Conservation (phyloP, 2,888 invertebrate genomes). For the Criorhina ranunculi region DNA sequence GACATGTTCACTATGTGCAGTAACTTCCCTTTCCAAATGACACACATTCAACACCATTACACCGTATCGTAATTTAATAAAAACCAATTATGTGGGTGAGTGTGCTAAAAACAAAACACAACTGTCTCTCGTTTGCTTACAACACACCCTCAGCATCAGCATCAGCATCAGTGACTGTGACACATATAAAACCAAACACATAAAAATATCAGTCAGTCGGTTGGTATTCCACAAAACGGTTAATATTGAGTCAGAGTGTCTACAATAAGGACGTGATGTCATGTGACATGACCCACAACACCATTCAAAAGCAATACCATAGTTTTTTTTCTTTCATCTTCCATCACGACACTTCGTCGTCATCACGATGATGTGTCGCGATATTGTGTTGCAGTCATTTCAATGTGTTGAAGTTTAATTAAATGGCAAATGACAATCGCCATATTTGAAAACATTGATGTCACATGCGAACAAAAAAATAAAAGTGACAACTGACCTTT, state of each 20-base stretch:
- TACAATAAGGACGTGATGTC: conserved; percentile 72
- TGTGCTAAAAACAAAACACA: not conserved
- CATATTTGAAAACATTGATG: conserved; percentile 29
- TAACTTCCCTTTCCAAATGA: not conserved
- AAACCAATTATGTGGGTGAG: not conserved
- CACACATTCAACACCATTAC: not conserved
- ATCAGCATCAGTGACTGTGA: conserved; percentile 31
- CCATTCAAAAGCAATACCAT: conserved; percentile 58
- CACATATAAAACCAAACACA: conserved; percentile 42
- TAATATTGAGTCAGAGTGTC: conserved; percentile 53
- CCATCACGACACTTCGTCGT: no score
- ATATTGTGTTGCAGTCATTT: no score
- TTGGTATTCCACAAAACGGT: conserved; percentile 42
- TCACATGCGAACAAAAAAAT: conserved; percentile 35
- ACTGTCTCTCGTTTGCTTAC: conserved; percentile 16
- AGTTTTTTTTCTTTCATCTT: conserved; percentile 32
- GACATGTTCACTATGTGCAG: no score
- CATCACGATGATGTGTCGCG: conserved; percentile 45
- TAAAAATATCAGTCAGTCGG: conserved; percentile 32
- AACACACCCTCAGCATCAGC: conserved; percentile 4
- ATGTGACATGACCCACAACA: conserved; percentile 69
- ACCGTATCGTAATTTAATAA: conserved; percentile 1
- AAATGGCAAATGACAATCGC: conserved; percentile 62
- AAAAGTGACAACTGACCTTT: conserved; percentile 45
- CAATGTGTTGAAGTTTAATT: no score